Conservation (phyloP, 1,140 invertebrate genomes). For the Nasonia vitripennis region DNA sequence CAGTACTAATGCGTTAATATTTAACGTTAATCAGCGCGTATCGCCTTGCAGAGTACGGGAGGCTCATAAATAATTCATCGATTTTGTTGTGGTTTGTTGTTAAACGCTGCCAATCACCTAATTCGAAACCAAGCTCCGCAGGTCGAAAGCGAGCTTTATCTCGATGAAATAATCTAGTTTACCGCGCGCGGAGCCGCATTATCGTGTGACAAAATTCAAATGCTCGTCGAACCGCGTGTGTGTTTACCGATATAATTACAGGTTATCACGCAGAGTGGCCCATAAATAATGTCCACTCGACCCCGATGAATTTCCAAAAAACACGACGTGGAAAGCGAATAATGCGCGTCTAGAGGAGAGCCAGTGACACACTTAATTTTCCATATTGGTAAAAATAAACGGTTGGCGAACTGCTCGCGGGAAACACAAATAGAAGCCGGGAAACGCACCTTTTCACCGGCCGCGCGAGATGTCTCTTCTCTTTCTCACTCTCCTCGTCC, state of each 20-base stretch:
- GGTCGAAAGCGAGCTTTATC: too few relatives aligned
- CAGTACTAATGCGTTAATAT: too few relatives aligned
- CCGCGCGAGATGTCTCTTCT: neutral
- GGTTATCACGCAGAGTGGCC: neutral
- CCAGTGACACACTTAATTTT: neutral
- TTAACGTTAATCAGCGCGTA: too few relatives aligned
- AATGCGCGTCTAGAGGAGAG: neutral
- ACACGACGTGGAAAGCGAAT: neutral
- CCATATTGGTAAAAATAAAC: constrained; percentile 23
- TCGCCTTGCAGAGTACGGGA: neutral
- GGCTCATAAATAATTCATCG: neutral
- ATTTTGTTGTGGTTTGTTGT: neutral
- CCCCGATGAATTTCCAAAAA: neutral
- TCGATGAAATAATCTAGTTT: too few relatives aligned
- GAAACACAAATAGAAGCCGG: constrained; percentile 21
- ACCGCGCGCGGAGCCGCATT: too few relatives aligned
- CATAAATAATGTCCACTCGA: too few relatives aligned
- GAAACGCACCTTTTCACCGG: neutral
- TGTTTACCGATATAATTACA: neutral
- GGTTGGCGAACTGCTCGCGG: neutral
- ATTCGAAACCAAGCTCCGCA: too few relatives aligned
- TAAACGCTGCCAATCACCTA: too few relatives aligned
- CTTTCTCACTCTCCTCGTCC: neutral
- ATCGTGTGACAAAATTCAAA: too few relatives aligned
- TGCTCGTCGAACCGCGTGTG: too few relatives aligned